Evolutionary conservation across 2,113 vertebrate species (phyloP).

Genomic region (Cryptomyrus ogoouensis): DNA sequence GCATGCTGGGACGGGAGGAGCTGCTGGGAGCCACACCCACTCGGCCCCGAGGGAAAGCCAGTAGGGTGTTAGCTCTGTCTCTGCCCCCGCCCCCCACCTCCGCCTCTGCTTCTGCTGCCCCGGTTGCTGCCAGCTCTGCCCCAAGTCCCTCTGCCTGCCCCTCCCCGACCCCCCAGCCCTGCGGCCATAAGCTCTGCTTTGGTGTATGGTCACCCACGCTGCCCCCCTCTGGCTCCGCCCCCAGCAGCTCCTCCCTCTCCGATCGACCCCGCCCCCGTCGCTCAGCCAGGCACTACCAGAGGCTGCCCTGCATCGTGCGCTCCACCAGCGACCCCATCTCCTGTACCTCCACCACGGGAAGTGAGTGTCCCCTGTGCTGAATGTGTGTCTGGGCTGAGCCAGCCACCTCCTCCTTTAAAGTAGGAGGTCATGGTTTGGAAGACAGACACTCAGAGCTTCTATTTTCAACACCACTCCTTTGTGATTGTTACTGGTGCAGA

Average conservation of each 20-base stretch:
- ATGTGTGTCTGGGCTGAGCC: neutral
- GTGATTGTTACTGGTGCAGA: neutral
- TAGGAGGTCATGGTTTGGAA: neutral
- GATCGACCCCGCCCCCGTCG: conserved; percentile 51
- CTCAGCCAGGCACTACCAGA: conserved; percentile 42
- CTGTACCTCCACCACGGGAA: conserved; percentile 62
- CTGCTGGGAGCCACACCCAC: conserved; percentile 5
- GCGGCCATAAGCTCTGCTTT: conserved; percentile 68
- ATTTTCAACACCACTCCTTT: neutral
- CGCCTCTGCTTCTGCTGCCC: conserved; percentile 18
- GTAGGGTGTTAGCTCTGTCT: conserved; percentile 30
- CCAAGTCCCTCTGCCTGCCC: conserved; percentile 49
- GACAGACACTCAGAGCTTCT: neutral
- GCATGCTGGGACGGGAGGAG: conserved; percentile 61
- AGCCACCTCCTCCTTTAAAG: neutral
- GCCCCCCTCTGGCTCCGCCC: conserved; percentile 51
- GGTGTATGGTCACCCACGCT: conserved; percentile 60
- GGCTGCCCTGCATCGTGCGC: conserved; percentile 67
- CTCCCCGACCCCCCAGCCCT: conserved; percentile 48
- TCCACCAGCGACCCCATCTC: conserved; percentile 87
- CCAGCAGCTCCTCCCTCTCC: conserved; percentile 30
- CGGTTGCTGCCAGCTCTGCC: conserved; percentile 45
- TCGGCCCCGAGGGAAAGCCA: conserved; percentile 38
- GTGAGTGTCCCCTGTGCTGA: conserved; percentile 32
- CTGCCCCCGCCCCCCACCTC: conserved; percentile 21